Base-by-base conservation (phyloP, 2,888 invertebrate genomes). In the Odontocolon sp. region DNA sequence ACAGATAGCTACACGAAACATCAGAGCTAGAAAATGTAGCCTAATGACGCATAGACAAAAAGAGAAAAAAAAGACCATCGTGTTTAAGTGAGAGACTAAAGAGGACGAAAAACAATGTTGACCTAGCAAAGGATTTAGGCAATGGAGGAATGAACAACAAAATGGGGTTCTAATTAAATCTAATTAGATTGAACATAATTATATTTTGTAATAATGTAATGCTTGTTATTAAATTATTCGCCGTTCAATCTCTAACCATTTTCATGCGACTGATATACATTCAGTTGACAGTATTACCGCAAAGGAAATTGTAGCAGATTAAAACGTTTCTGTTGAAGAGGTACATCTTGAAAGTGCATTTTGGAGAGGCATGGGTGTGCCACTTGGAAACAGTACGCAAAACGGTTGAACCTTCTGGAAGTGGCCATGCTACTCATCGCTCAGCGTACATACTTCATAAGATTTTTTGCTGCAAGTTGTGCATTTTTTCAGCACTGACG, bases 381-480 rank as follows among this genome's bases (percentile, higher is more conserved):
- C 33, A 28, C 33, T 70, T 33, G n/a, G 31, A 31, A 16, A 18
- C 23, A 9, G 54, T 5, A 67, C 2, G 36, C 18, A 66, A 14
- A 69, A 40, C 61, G 61, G 38, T 61, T 66, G 59, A 70, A 52
- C 45, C 66, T 21, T 70, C 70, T 4, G 38, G n/a, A 57, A 69
- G 74, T 64, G 56, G 54, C 9, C 40, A 33, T 36, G 33, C 66
- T 40, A 61, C 75, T 75, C 45, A 56, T 69, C 69, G 50, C 38
- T 9, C 26, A 54, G 61, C 54, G 16, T 66, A 33, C 16, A 40
- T 38, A 47, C 52, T 61, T 23, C 31, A 18, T 70, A 57, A 38
- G 18, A 42, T 66, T 59, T 38, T 61, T 45, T 54, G 59, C 16
- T 28, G 26, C n/a, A n/a, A n/a, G n/a, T n/a, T n/a, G 50, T 50